Evolutionary conservation across 2,113 vertebrate species (phyloP).

Genomic region (Pollachius pollachius): DNA sequence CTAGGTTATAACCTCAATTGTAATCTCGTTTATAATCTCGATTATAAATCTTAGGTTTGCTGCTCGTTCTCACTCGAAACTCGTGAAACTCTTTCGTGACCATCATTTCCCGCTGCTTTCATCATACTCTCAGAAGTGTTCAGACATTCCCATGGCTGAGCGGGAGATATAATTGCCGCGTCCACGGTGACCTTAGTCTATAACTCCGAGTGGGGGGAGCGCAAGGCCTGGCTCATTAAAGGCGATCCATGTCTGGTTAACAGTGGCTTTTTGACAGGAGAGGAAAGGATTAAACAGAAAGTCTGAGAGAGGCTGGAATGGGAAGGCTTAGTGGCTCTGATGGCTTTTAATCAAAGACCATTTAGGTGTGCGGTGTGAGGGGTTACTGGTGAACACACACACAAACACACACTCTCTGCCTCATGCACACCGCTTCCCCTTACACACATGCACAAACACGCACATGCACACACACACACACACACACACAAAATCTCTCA

Average conservation of each 20-base stretch:
- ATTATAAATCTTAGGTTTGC: too few relatives aligned
- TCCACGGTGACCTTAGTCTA: too few relatives aligned
- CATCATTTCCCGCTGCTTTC: too few relatives aligned
- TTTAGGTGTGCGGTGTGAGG: neutral
- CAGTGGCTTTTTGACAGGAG: conserved; percentile 31
- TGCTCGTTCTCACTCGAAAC: too few relatives aligned
- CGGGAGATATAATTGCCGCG: too few relatives aligned
- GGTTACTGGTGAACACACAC: conserved; percentile 8
- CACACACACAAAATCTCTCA: conserved; percentile 17
- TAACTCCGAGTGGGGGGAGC: conserved; percentile 19
- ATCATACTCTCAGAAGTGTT: too few relatives aligned
- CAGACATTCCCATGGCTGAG: too few relatives aligned
- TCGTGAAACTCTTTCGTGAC: too few relatives aligned
- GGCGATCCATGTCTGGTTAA: conserved; percentile 50
- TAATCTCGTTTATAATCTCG: too few relatives aligned
- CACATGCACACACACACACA: neutral
- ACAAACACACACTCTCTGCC: conserved; percentile 19
- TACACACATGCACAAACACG: neutral
- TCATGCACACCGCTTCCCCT: conserved; percentile 18
- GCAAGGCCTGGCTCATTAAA: conserved; percentile 44
- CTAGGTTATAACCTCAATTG: too few relatives aligned
- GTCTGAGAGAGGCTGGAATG: neutral
- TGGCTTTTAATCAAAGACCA: neutral
- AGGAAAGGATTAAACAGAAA: conserved; percentile 14
- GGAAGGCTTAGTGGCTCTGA: neutral